A percentile compares a stretch with the other conserved stretches of the same genome.
Conservation (phyloP, 1,140 invertebrate species). For the Heterodera schachtii region DNA sequence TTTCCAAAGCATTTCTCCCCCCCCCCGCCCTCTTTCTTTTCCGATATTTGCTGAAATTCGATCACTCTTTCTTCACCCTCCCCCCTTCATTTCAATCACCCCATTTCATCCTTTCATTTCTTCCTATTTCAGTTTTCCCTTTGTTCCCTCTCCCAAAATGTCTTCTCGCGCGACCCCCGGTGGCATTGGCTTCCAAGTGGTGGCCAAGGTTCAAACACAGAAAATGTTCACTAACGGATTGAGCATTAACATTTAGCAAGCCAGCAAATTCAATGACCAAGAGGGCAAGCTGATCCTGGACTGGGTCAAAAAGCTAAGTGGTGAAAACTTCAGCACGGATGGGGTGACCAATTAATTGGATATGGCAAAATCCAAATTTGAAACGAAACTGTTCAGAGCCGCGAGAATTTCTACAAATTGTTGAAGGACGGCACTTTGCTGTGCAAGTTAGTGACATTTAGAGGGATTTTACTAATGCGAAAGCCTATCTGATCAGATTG, state of each 20-base stretch:
- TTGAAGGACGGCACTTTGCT: conserved; percentile 66
- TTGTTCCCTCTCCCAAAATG: conserved; percentile 41
- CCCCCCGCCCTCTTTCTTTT: not conserved
- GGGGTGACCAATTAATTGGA: conserved; percentile 12
- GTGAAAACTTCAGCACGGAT: conserved; percentile 48
- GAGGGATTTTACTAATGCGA: not conserved
- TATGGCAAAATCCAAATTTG: not conserved
- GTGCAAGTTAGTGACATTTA: conserved; percentile 60
- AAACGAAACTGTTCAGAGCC: not conserved
- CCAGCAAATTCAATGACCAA: conserved; percentile 47
- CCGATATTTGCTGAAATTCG: not conserved
- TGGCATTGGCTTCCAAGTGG: conserved; percentile 63
- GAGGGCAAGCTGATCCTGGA: conserved; percentile 46
- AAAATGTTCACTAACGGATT: not conserved
- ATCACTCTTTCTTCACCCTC: not conserved
- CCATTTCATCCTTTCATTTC: not conserved
- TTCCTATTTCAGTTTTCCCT: not conserved
- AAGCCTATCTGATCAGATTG: conserved; percentile 40
- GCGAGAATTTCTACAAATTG: conserved; percentile 55
- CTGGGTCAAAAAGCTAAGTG: conserved; percentile 52
- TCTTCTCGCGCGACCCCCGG: conserved; percentile 64
- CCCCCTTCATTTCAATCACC: no score
- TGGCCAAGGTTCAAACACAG: conserved; percentile 66
- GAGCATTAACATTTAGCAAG: conserved; percentile 42
- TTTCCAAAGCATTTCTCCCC: not conserved